Evolutionary conservation across 2,888 invertebrate genomes (phyloP).

Genomic region (Nipponacmea schrenckii): DNA sequence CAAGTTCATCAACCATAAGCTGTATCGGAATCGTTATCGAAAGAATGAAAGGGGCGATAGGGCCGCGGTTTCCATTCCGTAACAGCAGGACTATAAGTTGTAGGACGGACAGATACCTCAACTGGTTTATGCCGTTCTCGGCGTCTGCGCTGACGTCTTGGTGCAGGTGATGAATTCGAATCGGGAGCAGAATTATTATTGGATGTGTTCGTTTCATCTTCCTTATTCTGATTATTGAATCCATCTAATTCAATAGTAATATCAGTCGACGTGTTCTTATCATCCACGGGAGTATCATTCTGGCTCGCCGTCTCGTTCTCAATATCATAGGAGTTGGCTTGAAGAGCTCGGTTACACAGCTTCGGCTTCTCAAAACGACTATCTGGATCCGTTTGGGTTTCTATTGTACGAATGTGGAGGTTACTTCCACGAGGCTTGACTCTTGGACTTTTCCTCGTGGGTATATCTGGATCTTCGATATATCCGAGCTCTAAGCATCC

Average conservation of each 20-base stretch:
- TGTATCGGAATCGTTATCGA: not conserved
- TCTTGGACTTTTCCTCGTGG: conserved; percentile 38
- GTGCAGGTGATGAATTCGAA: conserved; percentile 25
- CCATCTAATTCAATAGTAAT: conserved; percentile 23
- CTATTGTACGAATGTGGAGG: conserved; percentile 27
- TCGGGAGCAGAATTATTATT: conserved; percentile 25
- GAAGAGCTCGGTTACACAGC: conserved; percentile 4
- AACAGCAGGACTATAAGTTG: conserved; percentile 39
- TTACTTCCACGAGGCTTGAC: conserved; percentile 28
- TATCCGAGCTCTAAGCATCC: conserved; percentile 63
- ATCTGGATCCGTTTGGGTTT: conserved; percentile 42
- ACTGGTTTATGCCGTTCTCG: conserved; percentile 46
- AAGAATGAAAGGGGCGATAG: not conserved
- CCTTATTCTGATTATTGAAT: conserved; percentile 26
- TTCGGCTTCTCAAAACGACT: not conserved
- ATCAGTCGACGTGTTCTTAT: conserved; percentile 19
- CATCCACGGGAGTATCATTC: conserved; percentile 29
- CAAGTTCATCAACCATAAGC: no score
- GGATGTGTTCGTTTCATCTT: conserved; percentile 34
- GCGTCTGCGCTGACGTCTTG: conserved; percentile 40
- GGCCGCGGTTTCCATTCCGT: conserved; percentile 11
- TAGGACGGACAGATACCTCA: conserved; percentile 54
- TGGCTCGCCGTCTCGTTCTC: conserved; percentile 31
- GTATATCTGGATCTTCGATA: conserved; percentile 61
- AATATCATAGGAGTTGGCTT: conserved; percentile 20